Base-by-base conservation (phyloP, 2,888 invertebrate species). In the Chironomus riparius region DNA sequence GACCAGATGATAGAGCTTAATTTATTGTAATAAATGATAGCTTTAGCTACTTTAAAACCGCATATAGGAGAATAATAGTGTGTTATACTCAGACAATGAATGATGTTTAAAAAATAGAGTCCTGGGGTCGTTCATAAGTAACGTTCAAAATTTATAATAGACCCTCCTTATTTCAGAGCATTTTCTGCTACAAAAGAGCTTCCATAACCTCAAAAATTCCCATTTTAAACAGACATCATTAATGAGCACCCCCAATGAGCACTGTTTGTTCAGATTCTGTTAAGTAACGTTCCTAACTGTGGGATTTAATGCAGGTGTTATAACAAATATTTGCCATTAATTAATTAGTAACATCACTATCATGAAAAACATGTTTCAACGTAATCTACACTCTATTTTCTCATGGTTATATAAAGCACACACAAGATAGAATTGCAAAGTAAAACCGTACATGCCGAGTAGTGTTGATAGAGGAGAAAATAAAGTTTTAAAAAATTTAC, bases 321-420 rank as follows among this genome's bases (percentile, higher is more conserved):
- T 21, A 65, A 65, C 65, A 65, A 65, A 65, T 65, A 65, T 65
- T 65, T 22, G 65, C 65, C 24, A 65, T 65, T 65, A 65, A 65
- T 65, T 65, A 65, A 65, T 65, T 65, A 65, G 65, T 13, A 65
- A 18, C 56, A 56, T 38, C 38, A 56, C 56, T 56, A 56, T 56
- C 56, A 38, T 38, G 38, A 2, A 38, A 38, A 38, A 38, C 38
- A 38, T 38, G 56, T 56, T 18, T 56, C 6, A 56, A 15, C n/a
- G 56, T 56, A 56, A 7, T 7, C 56, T 56, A 15, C 56, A 18
- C 18, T 56, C 6, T 18, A 15, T 56, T 15, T 56, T 56, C 38
- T 38, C 38, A 38, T 10, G 10, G 38, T 38, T 38, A 38, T 38
- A 38, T 38, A 38, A 7, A 38, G 7, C 10, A 38, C 38, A 28